Evolutionary conservation across 2,888 invertebrate genomes (phyloP), one percentile per base, ranked within the genome.

Genomic region (Euproctis similis): DNA sequence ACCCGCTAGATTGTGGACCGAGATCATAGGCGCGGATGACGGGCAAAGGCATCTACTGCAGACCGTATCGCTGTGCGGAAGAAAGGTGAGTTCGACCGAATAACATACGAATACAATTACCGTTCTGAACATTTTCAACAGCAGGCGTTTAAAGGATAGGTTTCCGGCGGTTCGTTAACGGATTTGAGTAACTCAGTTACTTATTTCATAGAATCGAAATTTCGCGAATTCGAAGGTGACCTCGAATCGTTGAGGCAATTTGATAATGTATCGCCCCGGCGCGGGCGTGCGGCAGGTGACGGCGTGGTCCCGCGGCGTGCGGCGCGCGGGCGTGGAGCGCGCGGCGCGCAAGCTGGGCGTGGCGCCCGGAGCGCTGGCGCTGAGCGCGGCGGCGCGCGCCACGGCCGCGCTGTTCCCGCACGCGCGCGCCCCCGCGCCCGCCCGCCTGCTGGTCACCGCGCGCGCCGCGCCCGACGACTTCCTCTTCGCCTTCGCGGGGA

Each of bases 301-400:
- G 2, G 87, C 90, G 1, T 92, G 92, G 92, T 91, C 91, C 0
- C 86, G 88, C 0, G 87, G 89, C 0, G 86, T 92, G 0, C 75
- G 88, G 4, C 68, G 86, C 4, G 86, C 86, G 0, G 65, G 82
- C 8, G 69, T 92, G 4, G 85, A 85, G 27, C 80, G 86, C 16
- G 87, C 90, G 2, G 86, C 89, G 0, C 77, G 77, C 6, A 85
- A 87, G 1, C 85, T 89, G 0, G 88, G 87, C 1, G 88, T 89
- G 0, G 86, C 89, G 0, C 86, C 88, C 24, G 87, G 89, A 0
- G 92, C 91, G 55, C 81, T 91, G 11, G 70, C 89, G 1, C 63
- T 92, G 3, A 86, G 87, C 25, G 89, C 89, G 0, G 84, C 87
- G 3, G 88, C 90, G 0, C 88, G 88, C 35, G 86, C 89, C 0